These are phyloP conservation scores for Eclectus roratus DNA, from an alignment of 2,113 vertebrate species.

Conservation along the genomic window DNA sequence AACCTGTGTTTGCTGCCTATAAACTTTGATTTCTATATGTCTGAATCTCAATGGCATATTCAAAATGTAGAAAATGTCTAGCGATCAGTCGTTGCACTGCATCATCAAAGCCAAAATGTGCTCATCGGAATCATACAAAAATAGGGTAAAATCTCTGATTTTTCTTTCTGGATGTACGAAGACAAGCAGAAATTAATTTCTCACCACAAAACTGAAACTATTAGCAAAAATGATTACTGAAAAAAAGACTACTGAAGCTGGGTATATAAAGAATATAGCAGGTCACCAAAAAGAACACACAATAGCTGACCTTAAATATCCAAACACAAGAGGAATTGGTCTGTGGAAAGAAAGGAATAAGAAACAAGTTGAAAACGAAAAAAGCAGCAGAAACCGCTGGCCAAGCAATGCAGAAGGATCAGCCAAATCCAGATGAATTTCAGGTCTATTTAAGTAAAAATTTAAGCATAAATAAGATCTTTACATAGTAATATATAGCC, in stretches of 20 bases:
- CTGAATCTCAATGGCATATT: background rate
- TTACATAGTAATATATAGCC: background rate
- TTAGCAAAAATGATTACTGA: background rate
- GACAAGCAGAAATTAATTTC: background rate
- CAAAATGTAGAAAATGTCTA: background rate
- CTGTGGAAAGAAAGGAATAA: background rate
- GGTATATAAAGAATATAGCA: accelerated
- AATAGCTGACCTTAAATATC: background rate
- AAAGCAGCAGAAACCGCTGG: background rate
- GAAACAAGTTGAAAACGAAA: background rate
- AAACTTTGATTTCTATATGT: background rate
- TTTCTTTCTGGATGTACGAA: background rate
- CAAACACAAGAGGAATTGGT: background rate
- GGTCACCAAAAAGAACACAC: background rate
- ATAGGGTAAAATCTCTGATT: background rate
- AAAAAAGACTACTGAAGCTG: background rate
- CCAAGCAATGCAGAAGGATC: background rate
- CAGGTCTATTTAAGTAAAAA: background rate
- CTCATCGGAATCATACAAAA: background rate
- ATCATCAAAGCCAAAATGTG: background rate
- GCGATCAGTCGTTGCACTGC: background rate
- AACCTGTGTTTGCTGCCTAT: background rate
- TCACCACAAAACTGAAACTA: background rate
- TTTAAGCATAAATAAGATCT: background rate
- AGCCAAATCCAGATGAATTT: background rate